Evolutionary conservation across 2,888 invertebrate species (phyloP).

Genomic region (Microdon myrmicae): DNA sequence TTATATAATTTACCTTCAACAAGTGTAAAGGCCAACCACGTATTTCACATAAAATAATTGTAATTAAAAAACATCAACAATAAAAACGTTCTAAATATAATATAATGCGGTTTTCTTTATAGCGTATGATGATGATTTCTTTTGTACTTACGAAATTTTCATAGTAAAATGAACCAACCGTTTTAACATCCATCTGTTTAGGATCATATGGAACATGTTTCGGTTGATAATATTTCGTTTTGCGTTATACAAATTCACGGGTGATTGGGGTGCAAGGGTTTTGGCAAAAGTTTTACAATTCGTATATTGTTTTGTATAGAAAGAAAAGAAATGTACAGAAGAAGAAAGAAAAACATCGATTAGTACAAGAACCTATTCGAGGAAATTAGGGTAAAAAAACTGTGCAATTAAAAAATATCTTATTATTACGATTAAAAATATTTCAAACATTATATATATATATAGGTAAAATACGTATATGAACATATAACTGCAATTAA

Average conservation of each 20-base stretch:
- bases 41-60: too few relatives aligned
- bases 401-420: too few relatives aligned
- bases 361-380: too few relatives aligned
- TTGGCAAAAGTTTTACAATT: constrained; percentile 19
- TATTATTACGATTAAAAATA: too few relatives aligned
- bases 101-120: constrained; percentile 3
- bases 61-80: too few relatives aligned
- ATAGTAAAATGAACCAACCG: constrained; percentile 95
- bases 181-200: constrained; percentile 97
- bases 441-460: too few relatives aligned
- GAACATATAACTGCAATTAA: too few relatives aligned
- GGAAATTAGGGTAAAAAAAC: too few relatives aligned
- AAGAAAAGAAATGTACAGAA: constrained; percentile 32
- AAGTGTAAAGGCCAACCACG: too few relatives aligned
- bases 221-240: constrained; percentile 19
- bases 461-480: too few relatives aligned
- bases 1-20: too few relatives aligned
- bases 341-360: constrained; percentile 26
- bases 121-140: constrained; percentile 24
- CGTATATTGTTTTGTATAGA: constrained; percentile 16
- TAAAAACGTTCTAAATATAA: background rate
- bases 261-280: too few relatives aligned
- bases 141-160: constrained; percentile 91
- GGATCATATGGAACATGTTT: constrained; percentile 50
- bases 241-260: constrained; percentile 21